Evolutionary conservation across 1,140 invertebrate species (phyloP).

Genomic region (Bursaphelenchus mucronatus): DNA sequence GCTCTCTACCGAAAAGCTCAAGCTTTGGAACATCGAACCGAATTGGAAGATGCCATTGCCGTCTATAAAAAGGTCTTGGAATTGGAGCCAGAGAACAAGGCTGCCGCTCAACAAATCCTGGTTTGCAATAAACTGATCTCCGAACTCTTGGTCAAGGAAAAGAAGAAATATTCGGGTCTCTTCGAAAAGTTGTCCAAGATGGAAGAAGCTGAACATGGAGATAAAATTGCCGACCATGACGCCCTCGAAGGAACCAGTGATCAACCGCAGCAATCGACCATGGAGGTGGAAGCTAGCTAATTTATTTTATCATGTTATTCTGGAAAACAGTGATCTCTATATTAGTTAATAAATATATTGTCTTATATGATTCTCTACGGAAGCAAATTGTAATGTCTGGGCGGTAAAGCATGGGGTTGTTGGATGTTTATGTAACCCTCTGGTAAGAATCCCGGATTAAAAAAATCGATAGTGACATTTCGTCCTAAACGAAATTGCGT

Average conservation of each 20-base stretch:
- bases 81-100: slow-evolving; percentile 75
- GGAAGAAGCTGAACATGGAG: neutral
- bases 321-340: too few species aligned
- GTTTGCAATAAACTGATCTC: slow-evolving; percentile 73
- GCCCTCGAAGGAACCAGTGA: neutral
- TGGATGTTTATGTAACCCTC: too few species aligned
- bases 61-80: slow-evolving; percentile 74
- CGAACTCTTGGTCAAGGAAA: slow-evolving; percentile 75
- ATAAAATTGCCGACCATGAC: neutral
- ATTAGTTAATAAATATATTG: too few species aligned
- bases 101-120: slow-evolving; percentile 74
- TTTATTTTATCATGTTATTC: too few species aligned
- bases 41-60: slow-evolving; percentile 72
- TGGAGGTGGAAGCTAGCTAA: too few species aligned
- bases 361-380: too few species aligned
- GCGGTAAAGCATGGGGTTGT: too few species aligned
- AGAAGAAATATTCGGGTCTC: slow-evolving; percentile 87
- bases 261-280: too few species aligned
- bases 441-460: too few species aligned
- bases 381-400: too few species aligned
- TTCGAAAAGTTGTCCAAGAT: slow-evolving; percentile 70
- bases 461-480: too few species aligned
- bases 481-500: too few species aligned
- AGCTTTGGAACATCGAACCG: slow-evolving; percentile 72
- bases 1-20: slow-evolving; percentile 81